Evolutionary conservation across 92 coral and sea anemone genomes (phyloP), one percentile per base, ranked within the genome.

Genomic region (Bergia puertoricense): DNA sequence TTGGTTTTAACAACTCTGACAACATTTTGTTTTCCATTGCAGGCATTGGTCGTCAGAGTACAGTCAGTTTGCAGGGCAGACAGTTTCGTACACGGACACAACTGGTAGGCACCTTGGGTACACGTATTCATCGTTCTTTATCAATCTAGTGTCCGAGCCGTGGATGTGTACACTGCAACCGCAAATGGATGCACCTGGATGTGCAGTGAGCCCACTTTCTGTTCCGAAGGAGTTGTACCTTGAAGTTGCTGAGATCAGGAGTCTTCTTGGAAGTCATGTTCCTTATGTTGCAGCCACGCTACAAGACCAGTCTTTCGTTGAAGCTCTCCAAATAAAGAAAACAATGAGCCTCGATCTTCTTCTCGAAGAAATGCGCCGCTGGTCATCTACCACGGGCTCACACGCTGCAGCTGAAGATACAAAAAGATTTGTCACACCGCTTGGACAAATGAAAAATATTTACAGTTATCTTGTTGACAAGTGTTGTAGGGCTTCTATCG

Each of bases 361-460:
- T 76, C 85, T 96, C 2, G 44, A 85, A 5, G 94, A 92, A 69
- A 89, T 96, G 39, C 88, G 37, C 78, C 84, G 74, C 72, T 96
- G 98, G 98, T 86, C 97, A 0, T 30, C 78, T 65, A 73, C 91
- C 54, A 71, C 76, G 15, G 81, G 79, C 39, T 77, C 85, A 80
- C 65, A 57, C 13, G 54, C 72, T 38, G 80, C 73, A 42, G 87
- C 74, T 38, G 76, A 72, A 76, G 90, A 80, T 13, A 62, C 76
- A 11, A 85, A 74, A 48, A 85, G 44, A n/a, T 94, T 96, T 89
- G 74, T 77, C 4, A 93, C 95, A 20, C 89, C 96, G 22, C 65
- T 94, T 56, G 81, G 82, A 15, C 98, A 96, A 84, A 96, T 96
- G 95, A 91, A 86, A 50, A 87, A 73, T 46, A 93, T 96, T 39